These are phyloP conservation scores for Phaetusa simplex DNA, from an alignment of 2,113 vertebrate genomes.

Conservation along the genomic window DNA sequence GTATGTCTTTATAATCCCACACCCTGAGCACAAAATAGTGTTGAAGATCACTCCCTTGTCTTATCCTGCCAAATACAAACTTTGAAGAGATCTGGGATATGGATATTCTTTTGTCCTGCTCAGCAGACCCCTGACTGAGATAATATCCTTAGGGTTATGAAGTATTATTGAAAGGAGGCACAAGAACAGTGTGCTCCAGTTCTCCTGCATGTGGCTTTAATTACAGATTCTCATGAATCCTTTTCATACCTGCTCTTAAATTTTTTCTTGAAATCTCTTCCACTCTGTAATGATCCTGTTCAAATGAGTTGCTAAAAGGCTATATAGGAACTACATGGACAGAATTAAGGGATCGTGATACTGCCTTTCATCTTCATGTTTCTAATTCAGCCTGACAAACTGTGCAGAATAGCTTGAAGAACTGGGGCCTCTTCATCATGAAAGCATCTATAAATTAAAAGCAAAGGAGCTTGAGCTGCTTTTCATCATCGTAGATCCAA, in stretches of 20 bases:
- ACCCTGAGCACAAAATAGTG: slow-evolving; percentile 36
- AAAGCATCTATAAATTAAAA: background rate
- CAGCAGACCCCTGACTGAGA: slow-evolving; percentile 39
- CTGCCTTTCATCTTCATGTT: background rate
- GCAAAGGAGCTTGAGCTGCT: background rate
- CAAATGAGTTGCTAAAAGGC: background rate
- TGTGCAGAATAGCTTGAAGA: background rate
- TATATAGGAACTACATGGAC: background rate
- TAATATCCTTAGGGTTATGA: slow-evolving; percentile 52
- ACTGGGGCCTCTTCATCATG: background rate
- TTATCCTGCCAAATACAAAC: slow-evolving; percentile 48
- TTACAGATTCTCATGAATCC: slow-evolving; percentile 31
- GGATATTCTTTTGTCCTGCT: slow-evolving; percentile 42
- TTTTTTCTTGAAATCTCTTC: slow-evolving; percentile 5
- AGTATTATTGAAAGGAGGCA: slow-evolving; percentile 53
- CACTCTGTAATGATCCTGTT: background rate
- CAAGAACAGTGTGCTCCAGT: slow-evolving; percentile 5
- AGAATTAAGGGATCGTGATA: background rate
- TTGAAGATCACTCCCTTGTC: slow-evolving; percentile 13
- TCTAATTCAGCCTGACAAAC: background rate
- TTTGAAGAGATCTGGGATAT: slow-evolving; percentile 50
- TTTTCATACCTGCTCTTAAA: slow-evolving; percentile 35
- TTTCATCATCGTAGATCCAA: background rate
- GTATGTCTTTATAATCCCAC: slow-evolving; percentile 9
- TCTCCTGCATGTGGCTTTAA: slow-evolving; percentile 51